Conservation (phyloP, 1,140 invertebrate species). For the Ridgeia piscesae region DNA sequence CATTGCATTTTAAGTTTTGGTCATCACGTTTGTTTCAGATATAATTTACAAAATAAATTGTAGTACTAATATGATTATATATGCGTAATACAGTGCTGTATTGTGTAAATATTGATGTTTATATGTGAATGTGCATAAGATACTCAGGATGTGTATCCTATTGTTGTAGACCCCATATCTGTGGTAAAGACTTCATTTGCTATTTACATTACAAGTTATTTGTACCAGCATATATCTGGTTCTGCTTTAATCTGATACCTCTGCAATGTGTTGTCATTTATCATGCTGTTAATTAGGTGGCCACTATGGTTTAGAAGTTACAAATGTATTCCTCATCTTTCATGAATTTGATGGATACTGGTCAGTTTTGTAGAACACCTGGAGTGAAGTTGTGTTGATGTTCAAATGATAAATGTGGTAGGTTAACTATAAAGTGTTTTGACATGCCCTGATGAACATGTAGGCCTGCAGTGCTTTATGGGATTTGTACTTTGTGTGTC, state of each 20-base stretch:
- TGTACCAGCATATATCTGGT: neutral
- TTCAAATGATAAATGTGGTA: neutral
- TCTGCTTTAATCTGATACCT: neutral
- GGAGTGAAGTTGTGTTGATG: neutral
- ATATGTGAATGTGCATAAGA: neutral
- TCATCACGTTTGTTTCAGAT: neutral
- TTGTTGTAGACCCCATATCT: neutral
- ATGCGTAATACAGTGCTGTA: neutral
- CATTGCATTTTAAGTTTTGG: neutral
- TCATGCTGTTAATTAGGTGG: neutral
- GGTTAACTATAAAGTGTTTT: neutral
- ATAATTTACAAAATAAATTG: neutral
- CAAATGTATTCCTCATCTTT: neutral
- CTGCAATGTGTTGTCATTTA: neutral
- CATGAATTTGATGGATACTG: neutral
- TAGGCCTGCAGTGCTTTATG: neutral
- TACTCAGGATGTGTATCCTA: neutral
- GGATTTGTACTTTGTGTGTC: neutral
- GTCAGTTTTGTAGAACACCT: neutral
- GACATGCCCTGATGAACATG: neutral
- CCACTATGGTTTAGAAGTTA: neutral
- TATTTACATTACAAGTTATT: neutral
- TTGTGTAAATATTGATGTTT: neutral
- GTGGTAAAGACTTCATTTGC: neutral
- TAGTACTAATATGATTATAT: neutral